Base-by-base conservation (phyloP, 37 sponge, comb jelly and placozoan species). In the Crambe crambe region DNA sequence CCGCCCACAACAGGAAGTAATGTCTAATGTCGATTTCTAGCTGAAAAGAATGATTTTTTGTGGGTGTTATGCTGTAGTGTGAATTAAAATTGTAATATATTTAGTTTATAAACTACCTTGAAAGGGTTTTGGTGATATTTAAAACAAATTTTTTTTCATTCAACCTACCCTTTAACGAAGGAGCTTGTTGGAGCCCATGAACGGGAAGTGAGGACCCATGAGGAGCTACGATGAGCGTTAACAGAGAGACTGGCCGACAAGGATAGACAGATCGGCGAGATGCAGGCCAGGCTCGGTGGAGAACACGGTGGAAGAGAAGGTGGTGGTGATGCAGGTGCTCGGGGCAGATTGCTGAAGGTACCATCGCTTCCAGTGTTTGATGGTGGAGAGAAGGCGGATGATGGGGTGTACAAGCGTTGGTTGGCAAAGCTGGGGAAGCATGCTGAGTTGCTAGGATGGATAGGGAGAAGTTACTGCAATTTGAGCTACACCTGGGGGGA, bases 401-500 rank as follows among this genome's bases (percentile, higher is more conserved):
- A 10, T 22, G 79, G 64, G 21, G 44, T 68, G 2, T 56, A 34
- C 23, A n/a, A 25, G 54, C 17, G 61, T 21, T 81, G 73, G 43
- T 2, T 81, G 2, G 65, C 42, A 23, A 70, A 71, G 30, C 65
- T 70, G 39, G 44, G 1, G 42, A 54, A 29, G 41, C 73, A 71
- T 58, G 73, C 81, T 5, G 62, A 81, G 30, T 54, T 81, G 5
- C 72, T 32, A 43, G 23, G 34, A 5, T 81, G 81, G 81, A 70
- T 15, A 17, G 73, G 56, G 60, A 68, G 72, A 81, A 81, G 58
- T 56, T 71, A 42, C 22, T 81, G 12, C 81, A 70, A 30, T 81
- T 81, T 70, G 81, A 81, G 63, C 61, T 81, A 18, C 72, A 59
- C 31, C 37, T 70, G 73, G n/a, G 25, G 8, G 39, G 81, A 25